Base-by-base conservation (phyloP, 2,888 invertebrate genomes). In the Aspidiotus rigidus region DNA sequence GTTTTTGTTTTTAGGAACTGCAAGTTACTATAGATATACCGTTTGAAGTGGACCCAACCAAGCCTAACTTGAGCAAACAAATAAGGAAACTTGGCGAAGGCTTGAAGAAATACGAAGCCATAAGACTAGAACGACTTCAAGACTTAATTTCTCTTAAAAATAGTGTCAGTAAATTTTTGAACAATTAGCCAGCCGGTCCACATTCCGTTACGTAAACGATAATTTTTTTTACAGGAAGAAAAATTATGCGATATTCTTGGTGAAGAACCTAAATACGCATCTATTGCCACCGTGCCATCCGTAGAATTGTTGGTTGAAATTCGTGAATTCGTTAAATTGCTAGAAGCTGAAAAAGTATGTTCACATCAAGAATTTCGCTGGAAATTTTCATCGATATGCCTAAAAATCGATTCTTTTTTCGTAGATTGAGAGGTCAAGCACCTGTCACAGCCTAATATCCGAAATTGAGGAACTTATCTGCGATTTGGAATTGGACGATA, bases 251-350 rank as follows among this genome's bases (percentile, higher is more conserved):
- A 39, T 9, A 57, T 61, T 13, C 57, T 71, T 9, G 40, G 56
- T 17, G 69, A 64, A 28, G 44, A 63, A 2, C 70, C 71, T 2
- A 59, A 59, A 53, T 71, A 70, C n/a, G 53, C 54, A 0, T n/a
- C 9, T n/a, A 15, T 61, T 13, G 70, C 16, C 56, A 69, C 69
- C 13, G 39, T 89, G 16, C 87, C 88, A 0, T 80, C 83, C 0
- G 82, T 83, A 28, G 80, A 83, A 3, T 84, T 87, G 71, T 76
- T 89, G 13, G 79, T 82, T 11, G 79, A 81, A 55, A 81, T 88
- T 60, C 80, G 83, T 60, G 75, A 77, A 0, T 83, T 86, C 70
- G 77, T 90, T 5, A 81, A 84, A 49, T 77, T 79, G 11, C 77
- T 88, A 62, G 84, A 86, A 74, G 77, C 79, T 0, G 85, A 86